Evolutionary conservation across 1,140 invertebrate species (phyloP), one percentile per base, ranked within the genome.

Genomic region (Megalopta genalis): DNA sequence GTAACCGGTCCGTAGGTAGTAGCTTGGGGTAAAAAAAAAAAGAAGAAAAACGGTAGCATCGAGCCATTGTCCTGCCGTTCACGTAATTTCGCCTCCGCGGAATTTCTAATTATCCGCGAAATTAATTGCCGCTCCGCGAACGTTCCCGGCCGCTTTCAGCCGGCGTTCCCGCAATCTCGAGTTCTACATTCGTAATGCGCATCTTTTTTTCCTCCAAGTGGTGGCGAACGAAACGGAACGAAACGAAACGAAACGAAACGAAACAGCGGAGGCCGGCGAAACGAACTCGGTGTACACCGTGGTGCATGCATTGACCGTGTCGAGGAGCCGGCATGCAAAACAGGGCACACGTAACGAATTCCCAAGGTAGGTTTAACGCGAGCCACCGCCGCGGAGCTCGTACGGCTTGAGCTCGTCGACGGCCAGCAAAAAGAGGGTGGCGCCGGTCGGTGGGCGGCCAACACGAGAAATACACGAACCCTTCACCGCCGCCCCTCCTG

Each of bases 51-150:
- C 0, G 1, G n/a, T 9, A n/a, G 7, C 21, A n/a, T n/a, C 6
- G 54, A 57, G 3, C 23, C 23, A 75, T 66, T 75, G 49, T 66
- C 21, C 39, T 66, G 39, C 64, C 64, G 64, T 54, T 59, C 63
- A 25, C 64, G 52, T n/a, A 46, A 42, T 39, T 68, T 25, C 23
- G 14, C 32, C 18, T 25, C 46, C 23, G 52, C 39, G 37, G 65
- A 76, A 76, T 76, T 76, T 68, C 64, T 49, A 76, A 69, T 68
- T 68, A 69, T 49, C 65, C 65, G 37, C 25, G 54, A 57, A 60
- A 76, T 76, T 60, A 76, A 69, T 69, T 69, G 52, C 52, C 57
- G 6, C n/a, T 18, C 27, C 18, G 46, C 42, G 0, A 42, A 32
- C 49, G 16, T 59, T 42, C 23, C 46, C 2, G 49, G 49, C 49